Percentiles rank a stretch among this genome's conserved stretches.
phyloP scores from a whole-genome alignment of 2,797 vertebrate genomes.

The Urophycis tenuis region DNA sequence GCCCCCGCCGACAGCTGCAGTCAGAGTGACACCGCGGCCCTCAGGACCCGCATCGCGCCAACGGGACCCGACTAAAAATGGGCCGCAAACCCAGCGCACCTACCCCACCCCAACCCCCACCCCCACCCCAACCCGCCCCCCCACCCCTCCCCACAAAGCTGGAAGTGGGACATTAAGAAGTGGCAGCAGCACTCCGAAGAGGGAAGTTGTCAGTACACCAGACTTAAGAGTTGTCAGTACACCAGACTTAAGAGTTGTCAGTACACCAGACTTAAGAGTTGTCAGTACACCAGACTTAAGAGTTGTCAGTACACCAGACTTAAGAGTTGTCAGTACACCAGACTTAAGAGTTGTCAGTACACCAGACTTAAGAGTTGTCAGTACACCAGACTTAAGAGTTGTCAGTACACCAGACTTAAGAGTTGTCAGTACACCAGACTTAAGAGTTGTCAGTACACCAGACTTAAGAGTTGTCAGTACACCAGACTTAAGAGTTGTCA shows the following conservation, averaged over 20 bases:
- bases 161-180: background rate
- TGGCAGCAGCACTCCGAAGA: background rate
- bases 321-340: too few species aligned
- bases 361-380: too few species aligned
- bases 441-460: too few species aligned
- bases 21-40: conserved; percentile 53
- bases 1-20: conserved; percentile 66
- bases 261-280: background rate
- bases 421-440: background rate
- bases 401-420: too few species aligned
- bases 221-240: too few species aligned
- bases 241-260: too few species aligned
- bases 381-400: too few species aligned
- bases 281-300: background rate
- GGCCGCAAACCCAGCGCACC: background rate
- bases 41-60: conserved; percentile 38
- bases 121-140: background rate
- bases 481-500: background rate
- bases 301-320: too few species aligned
- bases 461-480: too few species aligned
- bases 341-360: background rate
- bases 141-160: background rate
- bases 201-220: background rate
- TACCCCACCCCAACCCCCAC: conserved; percentile 30
- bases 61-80: conserved; percentile 45